Evolutionary conservation across 2,888 invertebrate genomes (phyloP).

Genomic region (Pseudococcus viburni): DNA sequence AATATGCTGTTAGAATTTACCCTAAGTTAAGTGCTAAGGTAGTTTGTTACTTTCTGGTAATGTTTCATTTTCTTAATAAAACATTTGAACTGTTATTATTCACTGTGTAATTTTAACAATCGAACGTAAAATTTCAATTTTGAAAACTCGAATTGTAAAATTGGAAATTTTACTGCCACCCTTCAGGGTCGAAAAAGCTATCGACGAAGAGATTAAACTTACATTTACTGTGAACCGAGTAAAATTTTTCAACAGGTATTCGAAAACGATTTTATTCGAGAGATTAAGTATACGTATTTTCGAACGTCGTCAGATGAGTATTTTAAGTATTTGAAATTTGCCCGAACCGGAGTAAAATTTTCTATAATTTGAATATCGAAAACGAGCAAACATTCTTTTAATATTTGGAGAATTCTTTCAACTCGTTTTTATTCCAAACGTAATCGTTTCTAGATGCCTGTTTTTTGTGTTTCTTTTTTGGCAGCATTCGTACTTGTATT

Average conservation of each 20-base stretch:
- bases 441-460: not conserved
- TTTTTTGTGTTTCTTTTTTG: not conserved
- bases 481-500: not conserved
- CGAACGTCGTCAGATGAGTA: not conserved
- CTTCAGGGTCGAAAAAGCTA: not conserved
- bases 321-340: slow-evolving; percentile 18
- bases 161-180: not conserved
- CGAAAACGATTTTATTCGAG: not conserved
- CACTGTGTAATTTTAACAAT: not conserved
- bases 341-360: not conserved
- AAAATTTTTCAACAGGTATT: slow-evolving; percentile 18
- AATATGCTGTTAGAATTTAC: slow-evolving; percentile 60
- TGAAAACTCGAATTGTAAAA: not conserved
- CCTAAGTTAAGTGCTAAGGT: slow-evolving; percentile 60
- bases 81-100: slow-evolving; percentile 48
- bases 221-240: not conserved
- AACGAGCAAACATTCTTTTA: slow-evolving; percentile 38
- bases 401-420: slow-evolving; percentile 2
- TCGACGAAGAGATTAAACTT: not conserved
- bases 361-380: slow-evolving; percentile 26
- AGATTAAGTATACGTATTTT: not conserved
- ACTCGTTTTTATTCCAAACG: slow-evolving; percentile 14
- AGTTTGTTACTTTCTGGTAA: slow-evolving; percentile 63
- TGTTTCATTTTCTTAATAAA: slow-evolving; percentile 63
- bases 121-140: not conserved